Conservation (phyloP, 2,113 vertebrate genomes). For the Plotosus lineatus region DNA sequence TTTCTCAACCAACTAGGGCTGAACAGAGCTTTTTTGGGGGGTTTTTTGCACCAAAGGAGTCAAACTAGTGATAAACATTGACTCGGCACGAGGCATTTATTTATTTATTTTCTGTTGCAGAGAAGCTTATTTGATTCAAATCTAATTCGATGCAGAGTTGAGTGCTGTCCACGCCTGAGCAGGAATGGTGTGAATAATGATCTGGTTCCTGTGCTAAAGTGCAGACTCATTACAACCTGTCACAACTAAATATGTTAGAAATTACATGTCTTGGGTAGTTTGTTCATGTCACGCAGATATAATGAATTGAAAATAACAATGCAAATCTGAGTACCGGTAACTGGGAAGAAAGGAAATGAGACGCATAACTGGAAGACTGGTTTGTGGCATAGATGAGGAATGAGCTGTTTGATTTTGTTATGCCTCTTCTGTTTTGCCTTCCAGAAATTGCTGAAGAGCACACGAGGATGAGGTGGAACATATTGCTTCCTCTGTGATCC, state of each 20-base stretch:
- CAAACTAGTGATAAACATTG: constrained; percentile 44
- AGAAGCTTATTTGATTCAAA: constrained; percentile 56
- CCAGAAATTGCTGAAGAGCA: constrained; percentile 57
- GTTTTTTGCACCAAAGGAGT: constrained; percentile 39
- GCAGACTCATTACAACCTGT: constrained; percentile 27
- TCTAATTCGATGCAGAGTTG: constrained; percentile 55
- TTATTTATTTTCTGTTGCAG: constrained; percentile 50
- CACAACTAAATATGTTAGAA: constrained; percentile 41
- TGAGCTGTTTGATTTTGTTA: constrained; percentile 2
- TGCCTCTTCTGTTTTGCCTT: constrained; percentile 28
- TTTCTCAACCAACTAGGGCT: constrained; percentile 13
- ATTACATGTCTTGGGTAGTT: constrained; percentile 43
- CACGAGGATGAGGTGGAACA: constrained; percentile 50
- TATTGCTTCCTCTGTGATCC: background rate
- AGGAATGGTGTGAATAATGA: constrained; percentile 42
- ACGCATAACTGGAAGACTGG: constrained; percentile 18
- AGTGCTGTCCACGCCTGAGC: constrained; percentile 30
- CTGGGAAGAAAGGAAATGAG: background rate
- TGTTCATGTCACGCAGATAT: constrained; percentile 36
- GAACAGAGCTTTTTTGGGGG: background rate
- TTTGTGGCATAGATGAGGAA: background rate
- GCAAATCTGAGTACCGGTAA: background rate
- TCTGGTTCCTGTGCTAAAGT: constrained; percentile 43
- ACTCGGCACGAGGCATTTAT: constrained; percentile 50
- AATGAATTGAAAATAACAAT: constrained; percentile 14